Evolutionary conservation across 2,797 vertebrate species (phyloP).

Genomic region (Xenopus petersii): DNA sequence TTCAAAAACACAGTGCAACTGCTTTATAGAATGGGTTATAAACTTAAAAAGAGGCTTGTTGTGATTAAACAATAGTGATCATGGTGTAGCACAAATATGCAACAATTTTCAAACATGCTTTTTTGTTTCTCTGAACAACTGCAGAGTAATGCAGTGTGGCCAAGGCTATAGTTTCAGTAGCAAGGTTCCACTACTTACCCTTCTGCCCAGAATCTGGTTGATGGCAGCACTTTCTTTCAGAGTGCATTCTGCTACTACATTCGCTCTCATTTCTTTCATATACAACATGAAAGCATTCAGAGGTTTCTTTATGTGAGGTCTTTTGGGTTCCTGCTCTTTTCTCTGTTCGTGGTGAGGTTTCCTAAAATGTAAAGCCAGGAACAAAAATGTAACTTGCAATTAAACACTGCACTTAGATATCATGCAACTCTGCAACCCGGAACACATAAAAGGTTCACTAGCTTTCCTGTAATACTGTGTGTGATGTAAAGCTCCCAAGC

Average conservation of each 20-base stretch:
- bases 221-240: constrained; percentile 97
- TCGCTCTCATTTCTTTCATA: constrained; percentile 99
- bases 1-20: too few relatives aligned
- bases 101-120: too few relatives aligned
- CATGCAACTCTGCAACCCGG: too few relatives aligned
- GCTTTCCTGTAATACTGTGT: too few relatives aligned
- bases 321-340: constrained; percentile 98
- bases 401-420: background rate
- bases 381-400: background rate
- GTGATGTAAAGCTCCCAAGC: too few relatives aligned
- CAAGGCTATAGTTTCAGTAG: background rate
- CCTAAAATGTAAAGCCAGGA: constrained; percentile 68
- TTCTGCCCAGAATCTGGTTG: constrained; percentile 97
- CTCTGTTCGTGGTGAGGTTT: constrained; percentile 97
- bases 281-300: constrained; percentile 99
- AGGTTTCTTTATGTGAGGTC: constrained; percentile 99
- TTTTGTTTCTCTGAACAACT: too few relatives aligned
- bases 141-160: too few relatives aligned
- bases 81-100: too few relatives aligned
- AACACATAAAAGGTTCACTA: too few relatives aligned
- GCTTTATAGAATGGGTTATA: too few relatives aligned
- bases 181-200: constrained; percentile 71
- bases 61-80: too few relatives aligned
- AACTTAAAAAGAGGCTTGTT: too few relatives aligned
- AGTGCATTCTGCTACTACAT: constrained; percentile 96